Base-by-base conservation (phyloP, 2,888 invertebrate genomes). In the Smittia aterrima region DNA sequence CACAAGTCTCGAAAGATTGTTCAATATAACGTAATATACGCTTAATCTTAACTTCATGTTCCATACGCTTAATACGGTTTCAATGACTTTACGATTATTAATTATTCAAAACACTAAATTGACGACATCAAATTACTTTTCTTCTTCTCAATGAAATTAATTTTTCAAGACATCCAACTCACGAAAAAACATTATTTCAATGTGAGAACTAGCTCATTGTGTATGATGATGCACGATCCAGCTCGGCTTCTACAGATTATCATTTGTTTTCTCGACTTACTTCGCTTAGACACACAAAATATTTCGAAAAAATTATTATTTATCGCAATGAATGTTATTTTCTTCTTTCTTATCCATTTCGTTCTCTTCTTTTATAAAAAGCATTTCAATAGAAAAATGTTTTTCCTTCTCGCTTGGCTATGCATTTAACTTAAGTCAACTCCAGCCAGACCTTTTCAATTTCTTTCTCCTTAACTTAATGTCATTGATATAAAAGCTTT, bases 401-500 rank as follows among this genome's bases (percentile, higher is more conserved):
- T 47, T 47, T 11, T 47, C 47, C 16, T 16, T 47, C 47, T 47
- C 47, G 2, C 47, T 47, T 11, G 4, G 2, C 47, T n/a, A 2
- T 13, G 47, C 47, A 6, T 3, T 6, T 11, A 2, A n/a, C 16
- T 47, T 11, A n/a, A n/a, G n/a, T n/a, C n/a, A n/a, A n/a, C n/a
- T n/a, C n/a, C n/a, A 6, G 32, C 32, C 32, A 32, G 32, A 32
- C 32, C 47, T 47, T 47, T 11, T 47, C 4, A 2, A 47, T 47
- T 47, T n/a, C 16, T 47, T 16, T 47, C 16, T 47, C 16, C 47
- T 47, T 47, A 47, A 47, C 11, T 58, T 58, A 58, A 58, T 58
- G 58, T 58, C 58, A 58, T 20, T 58, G 7, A 58, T 58, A 58
- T 58, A 58, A 58, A 58, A 58, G 58, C 58, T 58, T 58, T 58